These are phyloP conservation scores for Ctenomys sociabilis DNA, from an alignment of 2,113 vertebrate species.

Conservation along the genomic window DNA sequence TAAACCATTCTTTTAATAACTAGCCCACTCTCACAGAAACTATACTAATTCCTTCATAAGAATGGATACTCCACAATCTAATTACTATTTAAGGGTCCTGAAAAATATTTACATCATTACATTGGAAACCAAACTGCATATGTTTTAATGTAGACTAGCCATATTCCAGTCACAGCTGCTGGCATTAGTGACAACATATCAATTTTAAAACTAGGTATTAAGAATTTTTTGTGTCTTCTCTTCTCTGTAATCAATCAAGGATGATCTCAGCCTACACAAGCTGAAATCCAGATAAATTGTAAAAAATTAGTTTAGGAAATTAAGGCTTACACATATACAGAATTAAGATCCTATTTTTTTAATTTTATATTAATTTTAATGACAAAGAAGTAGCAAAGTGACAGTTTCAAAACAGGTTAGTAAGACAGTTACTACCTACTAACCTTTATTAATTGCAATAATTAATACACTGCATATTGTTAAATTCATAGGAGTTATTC, in stretches of 20 bases:
- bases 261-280: background rate
- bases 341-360: background rate
- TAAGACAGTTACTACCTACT: no score
- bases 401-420: no score
- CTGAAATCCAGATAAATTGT: background rate
- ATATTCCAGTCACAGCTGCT: background rate
- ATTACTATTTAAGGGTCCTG: background rate
- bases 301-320: background rate
- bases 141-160: background rate
- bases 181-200: background rate
- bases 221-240: background rate
- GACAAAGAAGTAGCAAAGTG: no score
- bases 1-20: background rate
- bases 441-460: no score
- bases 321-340: background rate
- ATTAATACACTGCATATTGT: no score
- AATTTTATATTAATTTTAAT: no score
- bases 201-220: slow-evolving; percentile 9
- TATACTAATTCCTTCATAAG: background rate
- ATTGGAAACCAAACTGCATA: background rate
- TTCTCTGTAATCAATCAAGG: background rate
- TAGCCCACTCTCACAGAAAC: background rate
- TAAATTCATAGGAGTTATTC: no score
- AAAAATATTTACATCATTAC: background rate
- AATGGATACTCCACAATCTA: background rate